A percentile compares a stretch with the other conserved stretches of the same genome.
phyloP scores from a whole-genome alignment of 2,797 vertebrate species.

The Liparis tanakae region DNA sequence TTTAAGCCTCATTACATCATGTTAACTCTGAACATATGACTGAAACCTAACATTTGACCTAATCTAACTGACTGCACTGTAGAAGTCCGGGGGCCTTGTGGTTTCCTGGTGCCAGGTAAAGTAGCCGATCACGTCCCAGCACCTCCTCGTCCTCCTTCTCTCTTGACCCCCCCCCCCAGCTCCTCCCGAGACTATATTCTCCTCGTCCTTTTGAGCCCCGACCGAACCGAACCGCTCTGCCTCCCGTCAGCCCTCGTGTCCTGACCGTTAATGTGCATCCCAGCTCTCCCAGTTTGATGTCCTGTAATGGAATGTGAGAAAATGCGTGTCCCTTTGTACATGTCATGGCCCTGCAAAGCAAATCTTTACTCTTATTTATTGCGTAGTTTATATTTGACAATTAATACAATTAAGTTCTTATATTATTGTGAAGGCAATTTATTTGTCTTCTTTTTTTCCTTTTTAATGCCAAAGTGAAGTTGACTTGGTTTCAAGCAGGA shows the following conservation, averaged over 20 bases:
- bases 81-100: conserved; percentile 95
- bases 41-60: conserved; percentile 84
- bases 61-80: conserved; percentile 82
- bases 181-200: conserved; percentile 39
- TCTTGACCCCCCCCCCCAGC: conserved; percentile 25
- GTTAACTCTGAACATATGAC: conserved; percentile 60
- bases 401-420: not conserved
- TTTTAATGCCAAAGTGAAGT: not conserved
- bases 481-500: conserved; percentile 27
- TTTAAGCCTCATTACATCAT: conserved; percentile 44
- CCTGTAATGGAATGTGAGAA: conserved; percentile 22
- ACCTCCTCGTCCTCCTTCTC: conserved; percentile 24
- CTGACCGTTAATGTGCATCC: conserved; percentile 32
- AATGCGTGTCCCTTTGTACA: conserved; percentile 35
- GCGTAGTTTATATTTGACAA: not conserved
- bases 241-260: conserved; percentile 60
- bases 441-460: not conserved
- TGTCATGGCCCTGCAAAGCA: conserved; percentile 50
- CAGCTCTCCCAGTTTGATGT: conserved; percentile 28
- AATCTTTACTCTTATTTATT: not conserved
- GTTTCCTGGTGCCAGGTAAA: conserved; percentile 95
- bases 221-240: conserved; percentile 35
- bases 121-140: conserved; percentile 70
- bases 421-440: not conserved
- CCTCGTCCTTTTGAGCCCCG: conserved; percentile 42